These are phyloP conservation scores for Damaliscus lunatus DNA, from an alignment of 2,113 vertebrate species.

Conservation along the genomic window DNA sequence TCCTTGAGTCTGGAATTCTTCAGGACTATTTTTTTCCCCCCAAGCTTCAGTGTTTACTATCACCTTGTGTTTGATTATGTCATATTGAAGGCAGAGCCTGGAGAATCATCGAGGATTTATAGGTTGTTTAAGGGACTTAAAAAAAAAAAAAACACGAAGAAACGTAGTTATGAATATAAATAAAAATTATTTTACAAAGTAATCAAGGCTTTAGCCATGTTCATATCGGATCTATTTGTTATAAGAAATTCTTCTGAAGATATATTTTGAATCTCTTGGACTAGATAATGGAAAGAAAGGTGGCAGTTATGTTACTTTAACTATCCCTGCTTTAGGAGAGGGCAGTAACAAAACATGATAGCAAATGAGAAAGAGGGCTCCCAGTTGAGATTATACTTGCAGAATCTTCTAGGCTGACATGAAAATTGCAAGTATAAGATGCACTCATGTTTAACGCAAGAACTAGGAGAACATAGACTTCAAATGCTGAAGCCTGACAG, in stretches of 20 bases:
- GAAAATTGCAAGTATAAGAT: not conserved
- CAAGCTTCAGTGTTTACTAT: not conserved
- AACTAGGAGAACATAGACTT: not conserved
- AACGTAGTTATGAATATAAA: not conserved
- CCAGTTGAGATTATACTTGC: not conserved
- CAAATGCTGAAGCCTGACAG: not conserved
- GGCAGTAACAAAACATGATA: not conserved
- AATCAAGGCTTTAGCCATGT: not conserved
- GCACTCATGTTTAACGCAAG: not conserved
- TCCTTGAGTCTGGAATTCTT: not conserved
- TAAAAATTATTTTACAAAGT: not conserved
- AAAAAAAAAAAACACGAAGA: not conserved
- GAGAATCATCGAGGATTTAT: not conserved
- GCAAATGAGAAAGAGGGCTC: not conserved
- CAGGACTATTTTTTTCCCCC: not conserved
- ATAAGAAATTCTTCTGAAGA: not conserved
- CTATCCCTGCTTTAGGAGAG: not conserved
- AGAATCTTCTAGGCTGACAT: not conserved
- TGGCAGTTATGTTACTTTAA: constrained; percentile 1
- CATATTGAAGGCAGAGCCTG: not conserved
- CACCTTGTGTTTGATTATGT: not conserved
- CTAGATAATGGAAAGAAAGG: not conserved
- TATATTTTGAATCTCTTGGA: not conserved
- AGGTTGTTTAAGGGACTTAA: not conserved
- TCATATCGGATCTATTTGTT: not conserved